Evolutionary conservation across 1,140 invertebrate genomes (phyloP), one percentile per base, ranked within the genome.

Genomic region (Drosophila sp.): DNA sequence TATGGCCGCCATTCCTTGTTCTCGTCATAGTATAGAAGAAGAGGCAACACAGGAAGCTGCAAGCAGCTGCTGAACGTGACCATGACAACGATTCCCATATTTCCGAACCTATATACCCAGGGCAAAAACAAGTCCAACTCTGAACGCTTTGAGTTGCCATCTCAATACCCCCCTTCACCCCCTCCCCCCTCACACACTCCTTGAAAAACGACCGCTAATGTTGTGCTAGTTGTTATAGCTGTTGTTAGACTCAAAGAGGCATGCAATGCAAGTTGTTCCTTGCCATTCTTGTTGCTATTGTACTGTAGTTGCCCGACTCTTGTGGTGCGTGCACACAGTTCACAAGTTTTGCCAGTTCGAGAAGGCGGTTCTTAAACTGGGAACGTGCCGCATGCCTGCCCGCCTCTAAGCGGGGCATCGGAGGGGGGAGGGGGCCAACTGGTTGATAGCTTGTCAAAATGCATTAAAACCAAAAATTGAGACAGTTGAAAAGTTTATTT

Each of bases 141-240:
- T n/a, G 27, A 50, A 7, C 23, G 23, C 27, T 50, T 50, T 27
- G 44, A 50, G 44, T 50, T 50, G 44, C n/a, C 30, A 8, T 30
- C 40, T 29, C 32, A 3, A 23, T 6, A n/a, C 25, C 65, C 33
- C 50, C 6, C 29, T n/a, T 25, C 29, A 27, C 0, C 23, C 10
- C 10, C 4, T 4, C 3, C 55, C 2, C 3, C 55, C 17, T 0
- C 6, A 33, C 55, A 4, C 55, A 11, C 35, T 11, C 55, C 2
- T 8, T 57, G 64, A 33, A 68, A n/a, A 23, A 63, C 56, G 33
- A 58, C 58, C 70, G 85, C 83, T 85, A 85, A 85, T 85, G 82
- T 73, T 55, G 79, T 85, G 82, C 82, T 72, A 81, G 74, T 81
- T 87, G 79, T 87, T 81, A 79, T 82, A 55, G 79, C 81, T 78